Evolutionary conservation across 1,140 invertebrate genomes (phyloP).

Genomic region (Meteorus sp.): DNA sequence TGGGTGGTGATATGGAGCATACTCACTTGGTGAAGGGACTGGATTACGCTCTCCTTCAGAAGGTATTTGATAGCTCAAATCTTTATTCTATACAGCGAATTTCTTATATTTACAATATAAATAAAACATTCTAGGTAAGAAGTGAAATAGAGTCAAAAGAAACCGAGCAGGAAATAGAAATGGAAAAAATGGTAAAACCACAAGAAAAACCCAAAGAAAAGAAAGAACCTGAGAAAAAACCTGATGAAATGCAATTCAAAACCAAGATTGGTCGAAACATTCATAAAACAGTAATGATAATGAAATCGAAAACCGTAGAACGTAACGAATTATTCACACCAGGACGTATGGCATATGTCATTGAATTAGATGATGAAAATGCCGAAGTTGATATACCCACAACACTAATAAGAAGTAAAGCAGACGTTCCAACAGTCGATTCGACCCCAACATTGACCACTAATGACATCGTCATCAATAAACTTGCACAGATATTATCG

Average conservation of each 20-base stretch:
- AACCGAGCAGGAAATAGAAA: slow-evolving; percentile 79
- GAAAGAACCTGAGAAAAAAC: slow-evolving; percentile 64
- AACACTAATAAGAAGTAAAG: slow-evolving; percentile 92
- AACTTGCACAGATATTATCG: slow-evolving; percentile 94
- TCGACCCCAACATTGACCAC: slow-evolving; percentile 82
- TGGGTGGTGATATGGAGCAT: slow-evolving; percentile 99
- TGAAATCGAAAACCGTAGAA: slow-evolving; percentile 72
- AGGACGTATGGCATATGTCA: slow-evolving; percentile 96
- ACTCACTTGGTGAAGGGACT: slow-evolving; percentile 99
- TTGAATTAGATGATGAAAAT: slow-evolving; percentile 91
- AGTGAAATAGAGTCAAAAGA: slow-evolving; percentile 58
- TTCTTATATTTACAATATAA: slow-evolving; percentile 7
- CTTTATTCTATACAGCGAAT: neutral
- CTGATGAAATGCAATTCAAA: slow-evolving; percentile 80
- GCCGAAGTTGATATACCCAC: slow-evolving; percentile 94
- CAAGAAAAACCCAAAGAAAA: slow-evolving; percentile 62
- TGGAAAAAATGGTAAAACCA: slow-evolving; percentile 71
- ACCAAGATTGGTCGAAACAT: slow-evolving; percentile 77
- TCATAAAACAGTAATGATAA: slow-evolving; percentile 68
- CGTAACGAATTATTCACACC: slow-evolving; percentile 95
- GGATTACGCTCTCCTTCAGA: slow-evolving; percentile 98
- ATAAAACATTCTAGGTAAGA: slow-evolving; percentile 49
- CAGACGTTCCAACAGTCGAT: slow-evolving; percentile 85
- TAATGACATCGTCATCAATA: slow-evolving; percentile 96
- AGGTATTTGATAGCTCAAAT: slow-evolving; percentile 64